Evolutionary conservation across 1,140 invertebrate genomes (phyloP), one percentile per base, ranked within the genome.

Genomic region (Eriosoma lanigerum): DNA sequence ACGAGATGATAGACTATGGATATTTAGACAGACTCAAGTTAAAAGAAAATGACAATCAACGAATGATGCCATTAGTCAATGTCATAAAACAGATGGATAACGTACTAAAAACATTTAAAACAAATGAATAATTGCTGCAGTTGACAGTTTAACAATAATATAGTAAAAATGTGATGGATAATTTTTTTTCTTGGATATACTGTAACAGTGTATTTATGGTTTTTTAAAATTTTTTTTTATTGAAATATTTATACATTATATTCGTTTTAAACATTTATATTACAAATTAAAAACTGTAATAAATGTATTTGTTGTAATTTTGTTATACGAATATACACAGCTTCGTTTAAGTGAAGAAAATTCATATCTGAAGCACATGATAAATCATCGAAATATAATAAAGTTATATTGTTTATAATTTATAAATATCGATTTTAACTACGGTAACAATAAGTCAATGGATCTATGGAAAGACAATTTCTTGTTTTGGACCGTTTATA

Each of bases 41-140:
- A 56, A 54, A 60, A 13, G 38, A 58, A 24, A 44, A 62, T 48
- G 75, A 78, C 8, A 46, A 62, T 46, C 75, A 62, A 78, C 52
- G 17, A 1, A 62, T 78, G 15, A 78, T 46, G 38, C 75, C 54
- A 19, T 19, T 78, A 26, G 56, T 60, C 15, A 78, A 78, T 48
- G 46, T 78, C 1, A 62, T 78, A 5, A 56, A 60, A 12, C 60
- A 21, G 26, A 78, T 78, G 75, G 75, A 78, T 24, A 62, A 9
- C 26, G 75, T 78, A 26, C 26, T 78, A 29, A 78, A 78, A 44
- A 32, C 32, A 6, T 78, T 44, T 58, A 60, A 78, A 17, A 60
- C 9, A n/a, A 56, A 52, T 29, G 68, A 72, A 50, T 50, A 72
- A 72, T 17, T 15, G n/a, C 19, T 12, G 10, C 10, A 4, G 21